These are phyloP conservation scores for Drosophila neotestacea DNA, from an alignment of 2,888 invertebrate species.

Conservation along the genomic window DNA sequence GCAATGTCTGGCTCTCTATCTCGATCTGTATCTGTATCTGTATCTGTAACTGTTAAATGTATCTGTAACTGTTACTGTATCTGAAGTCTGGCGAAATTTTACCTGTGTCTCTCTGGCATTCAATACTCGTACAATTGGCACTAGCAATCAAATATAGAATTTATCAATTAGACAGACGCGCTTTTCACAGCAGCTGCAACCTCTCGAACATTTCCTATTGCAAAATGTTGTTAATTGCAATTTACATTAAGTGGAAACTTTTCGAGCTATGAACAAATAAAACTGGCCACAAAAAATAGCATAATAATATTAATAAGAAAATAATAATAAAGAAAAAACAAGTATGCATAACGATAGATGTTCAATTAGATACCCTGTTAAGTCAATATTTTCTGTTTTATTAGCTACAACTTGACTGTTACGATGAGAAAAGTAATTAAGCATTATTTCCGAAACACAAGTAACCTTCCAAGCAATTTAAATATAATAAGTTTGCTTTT, in stretches of 20 bases:
- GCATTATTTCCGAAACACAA: constrained; percentile 1
- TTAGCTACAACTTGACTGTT: constrained; percentile 1
- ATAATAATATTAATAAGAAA: constrained; percentile 7
- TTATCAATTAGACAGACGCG: constrained; percentile 62
- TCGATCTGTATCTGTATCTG: constrained; percentile 1
- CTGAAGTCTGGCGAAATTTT: constrained; percentile 21
- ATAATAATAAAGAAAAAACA: constrained; percentile 5
- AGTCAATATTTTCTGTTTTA: background rate
- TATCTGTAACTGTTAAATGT: constrained; percentile 1
- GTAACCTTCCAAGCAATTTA: background rate
- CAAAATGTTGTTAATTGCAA: constrained; percentile 70
- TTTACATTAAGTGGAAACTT: constrained; percentile 57
- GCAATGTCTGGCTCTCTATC: constrained; percentile 55
- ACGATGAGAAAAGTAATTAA: background rate
- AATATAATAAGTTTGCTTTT: background rate
- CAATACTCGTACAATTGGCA: constrained; percentile 37
- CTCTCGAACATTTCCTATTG: constrained; percentile 52
- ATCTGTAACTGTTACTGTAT: constrained; percentile 1
- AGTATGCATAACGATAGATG: constrained; percentile 1
- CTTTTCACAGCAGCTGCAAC: constrained; percentile 46
- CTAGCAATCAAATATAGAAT: constrained; percentile 52
- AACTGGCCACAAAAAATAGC: constrained; percentile 2
- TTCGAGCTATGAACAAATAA: constrained; percentile 34
- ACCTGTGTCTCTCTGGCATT: constrained; percentile 27
- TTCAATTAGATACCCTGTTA: constrained; percentile 37